These are phyloP conservation scores for Nyctibius bracteatus DNA, from an alignment of 2,113 vertebrate genomes.

Conservation along the genomic window DNA sequence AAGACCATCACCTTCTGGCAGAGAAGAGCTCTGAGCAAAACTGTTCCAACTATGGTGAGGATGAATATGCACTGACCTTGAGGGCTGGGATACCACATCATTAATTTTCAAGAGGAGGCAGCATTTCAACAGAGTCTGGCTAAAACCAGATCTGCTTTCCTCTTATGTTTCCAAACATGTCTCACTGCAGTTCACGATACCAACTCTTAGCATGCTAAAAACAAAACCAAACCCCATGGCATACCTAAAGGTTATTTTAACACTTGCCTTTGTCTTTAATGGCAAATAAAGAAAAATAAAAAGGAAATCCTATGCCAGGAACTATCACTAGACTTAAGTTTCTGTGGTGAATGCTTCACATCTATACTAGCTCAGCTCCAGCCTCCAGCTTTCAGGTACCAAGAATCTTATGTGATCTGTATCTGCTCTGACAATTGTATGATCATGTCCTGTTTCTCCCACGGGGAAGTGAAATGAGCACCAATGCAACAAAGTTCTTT, in stretches of 20 bases:
- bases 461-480: not conserved
- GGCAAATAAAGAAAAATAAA: not conserved
- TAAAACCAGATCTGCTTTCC: not conserved
- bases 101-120: not conserved
- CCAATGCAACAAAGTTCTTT: not conserved
- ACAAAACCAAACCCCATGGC: not conserved
- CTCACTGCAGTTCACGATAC: not conserved
- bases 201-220: not conserved
- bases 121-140: not conserved
- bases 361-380: not conserved
- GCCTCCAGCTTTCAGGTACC: not conserved
- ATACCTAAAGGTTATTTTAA: not conserved
- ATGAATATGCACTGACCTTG: not conserved
- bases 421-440: not conserved
- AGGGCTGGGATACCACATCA: not conserved
- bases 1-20: not conserved
- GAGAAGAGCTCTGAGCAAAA: not conserved
- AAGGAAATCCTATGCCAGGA: not conserved
- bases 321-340: not conserved
- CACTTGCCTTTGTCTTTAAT: not conserved
- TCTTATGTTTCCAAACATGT: not conserved
- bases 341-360: not conserved
- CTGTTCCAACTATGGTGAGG: not conserved
- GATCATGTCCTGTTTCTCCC: not conserved
- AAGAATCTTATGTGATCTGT: not conserved